Percentiles rank a stretch among this genome's conserved stretches.
Evolutionary conservation across 2,113 vertebrate species (phyloP).

Genomic region (Phyllopteryx taeniolatus): DNA sequence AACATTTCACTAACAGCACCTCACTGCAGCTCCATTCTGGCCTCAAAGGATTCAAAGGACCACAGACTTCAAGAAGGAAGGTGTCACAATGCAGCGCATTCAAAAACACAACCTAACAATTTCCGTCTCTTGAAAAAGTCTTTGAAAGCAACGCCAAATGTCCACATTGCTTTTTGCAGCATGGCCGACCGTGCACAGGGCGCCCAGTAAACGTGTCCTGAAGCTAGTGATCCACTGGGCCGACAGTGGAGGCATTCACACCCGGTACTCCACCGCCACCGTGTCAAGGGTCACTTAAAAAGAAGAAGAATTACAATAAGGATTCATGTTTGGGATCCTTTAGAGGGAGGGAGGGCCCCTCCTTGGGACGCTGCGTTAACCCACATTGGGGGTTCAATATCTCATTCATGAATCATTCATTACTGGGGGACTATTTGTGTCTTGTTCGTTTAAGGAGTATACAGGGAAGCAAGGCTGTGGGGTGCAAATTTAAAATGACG

Average conservation of each 20-base stretch:
- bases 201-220: conserved; percentile 65
- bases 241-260: conserved; percentile 56
- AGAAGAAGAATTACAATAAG: conserved; percentile 2
- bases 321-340: conserved; percentile 59
- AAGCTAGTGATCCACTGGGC: conserved; percentile 63
- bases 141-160: neutral
- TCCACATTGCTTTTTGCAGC: conserved; percentile 5
- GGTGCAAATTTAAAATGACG: conserved; percentile 3
- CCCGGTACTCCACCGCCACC: conserved; percentile 34
- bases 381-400: conserved; percentile 57
- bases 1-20: conserved; percentile 1
- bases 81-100: conserved; percentile 16
- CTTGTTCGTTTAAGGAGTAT: conserved; percentile 49
- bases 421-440: conserved; percentile 47
- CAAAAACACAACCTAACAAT: conserved; percentile 42
- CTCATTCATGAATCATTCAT: conserved; percentile 71
- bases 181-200: conserved; percentile 54
- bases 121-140: conserved; percentile 20
- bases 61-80: conserved; percentile 22
- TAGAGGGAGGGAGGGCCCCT: conserved; percentile 47
- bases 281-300: conserved; percentile 40
- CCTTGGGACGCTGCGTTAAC: conserved; percentile 57
- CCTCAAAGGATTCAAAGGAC: neutral
- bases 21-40: neutral
- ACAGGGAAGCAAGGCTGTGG: neutral